These are phyloP conservation scores for Andrena hattorfiana DNA, from an alignment of 2,888 invertebrate genomes.

Conservation along the genomic window DNA sequence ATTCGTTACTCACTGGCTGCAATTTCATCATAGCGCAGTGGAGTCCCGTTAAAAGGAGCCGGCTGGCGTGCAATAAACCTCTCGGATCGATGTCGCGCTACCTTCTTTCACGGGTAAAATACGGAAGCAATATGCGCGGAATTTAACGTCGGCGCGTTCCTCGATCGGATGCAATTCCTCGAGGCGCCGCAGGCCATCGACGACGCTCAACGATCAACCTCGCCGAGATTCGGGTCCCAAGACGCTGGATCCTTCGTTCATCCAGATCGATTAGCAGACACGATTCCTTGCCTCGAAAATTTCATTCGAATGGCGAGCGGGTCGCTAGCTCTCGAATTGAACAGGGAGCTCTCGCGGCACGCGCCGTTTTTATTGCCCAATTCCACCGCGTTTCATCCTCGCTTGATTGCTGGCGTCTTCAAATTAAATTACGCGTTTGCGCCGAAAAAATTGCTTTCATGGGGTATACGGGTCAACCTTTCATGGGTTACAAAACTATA, in stretches of 20 bases:
- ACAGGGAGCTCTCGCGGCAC: not conserved
- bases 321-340: not conserved
- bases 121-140: constrained; percentile 28
- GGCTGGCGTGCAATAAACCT: constrained; percentile 18
- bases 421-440: constrained; percentile 15
- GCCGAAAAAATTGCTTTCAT: constrained; percentile 12
- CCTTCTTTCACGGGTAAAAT: constrained; percentile 23
- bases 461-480: not conserved
- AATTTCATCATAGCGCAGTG: not conserved
- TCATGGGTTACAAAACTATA: not conserved
- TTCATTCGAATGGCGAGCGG: not conserved
- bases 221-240: not conserved
- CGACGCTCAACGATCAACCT: not conserved
- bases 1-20: constrained; percentile 1
- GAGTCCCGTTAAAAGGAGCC: not conserved
- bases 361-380: not conserved
- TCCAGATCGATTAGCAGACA: not conserved
- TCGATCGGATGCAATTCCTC: not conserved
- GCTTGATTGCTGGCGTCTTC: constrained; percentile 7
- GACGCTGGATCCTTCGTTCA: not conserved
- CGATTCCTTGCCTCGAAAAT: not conserved
- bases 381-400: not conserved
- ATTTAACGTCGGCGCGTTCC: constrained; percentile 16
- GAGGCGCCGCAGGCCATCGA: not conserved
- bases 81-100: not conserved